Evolutionary conservation across 2,113 vertebrate genomes (phyloP).

Genomic region (Salvelinus namaycush): DNA sequence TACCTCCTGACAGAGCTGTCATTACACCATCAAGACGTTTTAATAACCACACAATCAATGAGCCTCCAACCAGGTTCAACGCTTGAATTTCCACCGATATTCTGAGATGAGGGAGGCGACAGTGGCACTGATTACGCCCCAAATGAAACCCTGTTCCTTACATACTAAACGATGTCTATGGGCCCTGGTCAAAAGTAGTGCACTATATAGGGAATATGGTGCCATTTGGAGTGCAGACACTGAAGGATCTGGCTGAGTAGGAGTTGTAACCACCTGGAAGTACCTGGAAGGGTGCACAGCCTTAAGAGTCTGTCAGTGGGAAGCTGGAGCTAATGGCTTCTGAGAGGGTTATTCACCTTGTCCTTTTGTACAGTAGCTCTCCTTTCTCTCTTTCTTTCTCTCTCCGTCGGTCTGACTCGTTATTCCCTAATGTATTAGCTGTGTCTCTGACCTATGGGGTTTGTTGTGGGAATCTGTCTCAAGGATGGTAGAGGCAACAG

Average conservation of each 20-base stretch:
- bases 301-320: conserved; percentile 31
- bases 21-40: conserved; percentile 50
- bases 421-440: conserved; percentile 49
- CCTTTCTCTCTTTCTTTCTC: conserved; percentile 1
- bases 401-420: conserved; percentile 27
- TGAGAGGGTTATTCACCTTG: conserved; percentile 19
- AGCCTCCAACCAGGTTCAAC: conserved; percentile 23
- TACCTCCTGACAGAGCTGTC: conserved; percentile 55
- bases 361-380: neutral
- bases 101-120: conserved; percentile 6
- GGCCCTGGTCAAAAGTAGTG: too few relatives aligned
- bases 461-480: conserved; percentile 47
- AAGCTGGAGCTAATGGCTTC: conserved; percentile 40
- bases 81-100: conserved; percentile 3
- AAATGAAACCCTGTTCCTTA: too few relatives aligned
- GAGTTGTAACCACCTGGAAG: conserved; percentile 8
- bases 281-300: conserved; percentile 19
- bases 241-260: neutral
- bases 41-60: conserved; percentile 37
- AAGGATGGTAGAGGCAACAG: conserved; percentile 42
- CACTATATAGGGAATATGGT: too few relatives aligned
- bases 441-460: conserved; percentile 30
- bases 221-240: too few relatives aligned
- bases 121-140: too few relatives aligned
- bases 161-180: too few relatives aligned